phyloP scores from a whole-genome alignment of 1,140 invertebrate species.

The Anoplolepis gracilipes region DNA sequence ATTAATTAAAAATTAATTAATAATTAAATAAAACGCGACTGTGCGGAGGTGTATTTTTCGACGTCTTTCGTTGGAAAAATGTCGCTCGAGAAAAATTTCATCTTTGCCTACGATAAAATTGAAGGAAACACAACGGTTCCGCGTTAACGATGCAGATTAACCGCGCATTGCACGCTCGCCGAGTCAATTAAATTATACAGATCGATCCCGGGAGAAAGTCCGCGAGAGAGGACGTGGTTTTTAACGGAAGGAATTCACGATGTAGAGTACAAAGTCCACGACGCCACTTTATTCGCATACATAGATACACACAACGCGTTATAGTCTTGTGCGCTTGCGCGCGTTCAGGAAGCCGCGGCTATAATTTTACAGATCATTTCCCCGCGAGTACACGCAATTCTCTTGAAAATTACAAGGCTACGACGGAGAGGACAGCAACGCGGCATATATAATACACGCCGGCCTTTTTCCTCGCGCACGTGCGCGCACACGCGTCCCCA shows the following conservation, averaged over 20 bases:
- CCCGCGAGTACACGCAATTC: constrained; percentile 61
- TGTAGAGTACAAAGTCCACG: constrained; percentile 34
- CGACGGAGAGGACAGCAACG: constrained; percentile 7
- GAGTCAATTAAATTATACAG: constrained; percentile 71
- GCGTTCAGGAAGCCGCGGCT: constrained; percentile 64
- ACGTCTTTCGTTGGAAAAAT: background rate
- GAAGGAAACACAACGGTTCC: constrained; percentile 27
- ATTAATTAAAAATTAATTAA: constrained; percentile 8
- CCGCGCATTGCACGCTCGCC: constrained; percentile 50
- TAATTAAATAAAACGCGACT: too few relatives aligned
- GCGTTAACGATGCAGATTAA: constrained; percentile 47
- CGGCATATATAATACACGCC: background rate
- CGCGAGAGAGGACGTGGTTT: background rate
- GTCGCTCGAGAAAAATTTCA: background rate
- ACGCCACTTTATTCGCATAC: constrained; percentile 7
- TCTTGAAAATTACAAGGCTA: constrained; percentile 63
- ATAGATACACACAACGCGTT: background rate
- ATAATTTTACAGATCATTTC: constrained; percentile 74
- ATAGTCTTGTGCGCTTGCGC: background rate
- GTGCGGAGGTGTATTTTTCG: background rate
- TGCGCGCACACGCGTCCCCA: constrained; percentile 18
- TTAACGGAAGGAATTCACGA: constrained; percentile 22
- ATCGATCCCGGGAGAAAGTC: constrained; percentile 68
- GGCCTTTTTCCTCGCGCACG: constrained; percentile 47
- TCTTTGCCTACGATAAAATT: constrained; percentile 1